Evolutionary conservation across 1,140 invertebrate species (phyloP).

Genomic region (Antheraea pernyi): DNA sequence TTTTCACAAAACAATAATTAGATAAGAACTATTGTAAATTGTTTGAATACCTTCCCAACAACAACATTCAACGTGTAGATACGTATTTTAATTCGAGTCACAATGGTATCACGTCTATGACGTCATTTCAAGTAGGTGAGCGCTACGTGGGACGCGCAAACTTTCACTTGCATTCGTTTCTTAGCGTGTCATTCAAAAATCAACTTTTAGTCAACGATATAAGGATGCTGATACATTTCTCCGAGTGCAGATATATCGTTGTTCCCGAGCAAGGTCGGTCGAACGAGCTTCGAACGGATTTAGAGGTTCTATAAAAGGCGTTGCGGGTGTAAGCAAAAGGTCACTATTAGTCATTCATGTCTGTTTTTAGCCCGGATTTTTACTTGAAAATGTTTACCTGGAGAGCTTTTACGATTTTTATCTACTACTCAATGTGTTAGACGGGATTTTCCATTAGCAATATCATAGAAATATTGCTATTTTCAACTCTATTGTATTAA

Average conservation of each 20-base stretch:
- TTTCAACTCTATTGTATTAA: too few relatives aligned
- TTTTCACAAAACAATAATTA: too few relatives aligned
- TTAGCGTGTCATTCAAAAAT: not conserved
- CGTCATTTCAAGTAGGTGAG: not conserved
- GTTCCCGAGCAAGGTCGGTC: not conserved
- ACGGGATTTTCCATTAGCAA: too few relatives aligned
- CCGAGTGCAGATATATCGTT: not conserved
- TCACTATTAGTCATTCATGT: not conserved
- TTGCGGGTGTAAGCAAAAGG: not conserved
- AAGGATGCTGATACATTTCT: not conserved
- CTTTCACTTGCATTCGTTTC: not conserved
- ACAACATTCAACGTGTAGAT: not conserved
- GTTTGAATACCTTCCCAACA: not conserved
- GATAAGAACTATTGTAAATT: too few relatives aligned
- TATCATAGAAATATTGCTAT: too few relatives aligned
- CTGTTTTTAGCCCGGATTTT: not conserved
- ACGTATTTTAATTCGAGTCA: not conserved
- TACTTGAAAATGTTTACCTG: not conserved
- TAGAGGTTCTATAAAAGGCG: constrained; percentile 1
- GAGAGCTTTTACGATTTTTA: not conserved
- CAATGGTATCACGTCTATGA: not conserved
- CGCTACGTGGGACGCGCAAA: not conserved
- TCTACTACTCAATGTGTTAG: too few relatives aligned
- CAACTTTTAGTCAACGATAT: not conserved
- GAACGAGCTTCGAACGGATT: not conserved